These are phyloP conservation scores for Anoncus sp. DNA, from an alignment of 2,888 invertebrate species.

Conservation along the genomic window DNA sequence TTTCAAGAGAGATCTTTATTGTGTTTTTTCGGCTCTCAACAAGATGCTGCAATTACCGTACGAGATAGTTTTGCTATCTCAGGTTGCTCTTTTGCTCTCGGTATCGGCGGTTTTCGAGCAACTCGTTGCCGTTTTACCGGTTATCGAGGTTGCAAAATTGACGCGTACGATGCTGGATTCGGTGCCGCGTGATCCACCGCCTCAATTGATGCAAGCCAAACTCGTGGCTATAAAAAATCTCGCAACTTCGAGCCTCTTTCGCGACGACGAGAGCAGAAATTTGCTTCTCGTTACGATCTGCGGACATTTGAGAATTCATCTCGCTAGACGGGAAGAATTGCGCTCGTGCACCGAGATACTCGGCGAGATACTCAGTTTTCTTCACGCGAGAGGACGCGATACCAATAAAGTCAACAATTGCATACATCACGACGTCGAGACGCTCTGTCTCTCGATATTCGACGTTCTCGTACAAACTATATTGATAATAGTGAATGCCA, in stretches of 20 bases:
- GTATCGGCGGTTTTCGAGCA: conserved; percentile 94
- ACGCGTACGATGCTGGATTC: conserved; percentile 92
- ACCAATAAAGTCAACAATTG: conserved; percentile 86
- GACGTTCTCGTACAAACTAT: conserved; percentile 95
- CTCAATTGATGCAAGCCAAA: conserved; percentile 91
- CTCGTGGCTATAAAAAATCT: conserved; percentile 93
- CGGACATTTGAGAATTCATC: conserved; percentile 92
- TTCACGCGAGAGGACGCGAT: conserved; percentile 85
- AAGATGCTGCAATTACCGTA: conserved; percentile 89
- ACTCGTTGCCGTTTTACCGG: conserved; percentile 89
- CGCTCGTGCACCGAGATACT: conserved; percentile 94
- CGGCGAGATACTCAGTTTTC: conserved; percentile 90
- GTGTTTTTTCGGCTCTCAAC: conserved; percentile 91
- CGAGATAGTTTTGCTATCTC: conserved; percentile 91
- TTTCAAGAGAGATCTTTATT: conserved; percentile 92
- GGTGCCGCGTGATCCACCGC: conserved; percentile 87
- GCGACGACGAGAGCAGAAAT: conserved; percentile 92
- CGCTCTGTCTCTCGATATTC: conserved; percentile 91
- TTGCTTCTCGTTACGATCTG: conserved; percentile 93
- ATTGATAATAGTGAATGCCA: conserved; percentile 91
- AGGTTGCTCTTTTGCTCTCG: conserved; percentile 92
- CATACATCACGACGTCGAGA: conserved; percentile 92
- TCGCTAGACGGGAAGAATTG: conserved; percentile 92
- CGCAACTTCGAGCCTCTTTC: conserved; percentile 89
- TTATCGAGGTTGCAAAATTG: conserved; percentile 91